These are phyloP conservation scores for Pomacea canaliculata DNA, from an alignment of 2,888 invertebrate genomes.

Conservation along the genomic window DNA sequence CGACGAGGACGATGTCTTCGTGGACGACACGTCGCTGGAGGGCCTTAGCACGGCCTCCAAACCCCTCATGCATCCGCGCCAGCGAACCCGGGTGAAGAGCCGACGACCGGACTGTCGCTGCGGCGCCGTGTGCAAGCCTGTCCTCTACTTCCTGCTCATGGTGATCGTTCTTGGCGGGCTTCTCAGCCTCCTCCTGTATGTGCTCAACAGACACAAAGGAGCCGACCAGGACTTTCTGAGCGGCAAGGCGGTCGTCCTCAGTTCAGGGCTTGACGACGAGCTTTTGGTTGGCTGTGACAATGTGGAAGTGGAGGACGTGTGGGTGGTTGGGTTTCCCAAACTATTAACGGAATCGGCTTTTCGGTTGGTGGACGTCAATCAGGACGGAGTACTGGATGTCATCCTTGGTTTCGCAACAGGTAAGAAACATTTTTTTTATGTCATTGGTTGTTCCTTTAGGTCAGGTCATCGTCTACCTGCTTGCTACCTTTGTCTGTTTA, in stretches of 20 bases:
- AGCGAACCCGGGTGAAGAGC: slow-evolving; percentile 50
- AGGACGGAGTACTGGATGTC: slow-evolving; percentile 80
- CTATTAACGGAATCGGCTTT: slow-evolving; percentile 82
- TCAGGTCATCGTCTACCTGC: background rate
- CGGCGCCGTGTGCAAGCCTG: slow-evolving; percentile 49
- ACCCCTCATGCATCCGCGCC: slow-evolving; percentile 59
- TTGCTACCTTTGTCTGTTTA: no score
- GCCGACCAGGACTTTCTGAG: slow-evolving; percentile 7
- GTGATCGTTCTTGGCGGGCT: slow-evolving; percentile 50
- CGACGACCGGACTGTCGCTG: slow-evolving; percentile 47
- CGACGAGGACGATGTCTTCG: slow-evolving; percentile 57
- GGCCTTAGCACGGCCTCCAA: slow-evolving; percentile 45
- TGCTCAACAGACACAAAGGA: slow-evolving; percentile 47
- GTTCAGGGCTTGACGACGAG: slow-evolving; percentile 17
- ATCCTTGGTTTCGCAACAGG: slow-evolving; percentile 85
- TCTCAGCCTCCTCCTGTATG: slow-evolving; percentile 54
- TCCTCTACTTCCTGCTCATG: slow-evolving; percentile 51
- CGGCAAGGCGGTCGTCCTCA: background rate
- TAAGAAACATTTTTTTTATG: slow-evolving; percentile 52
- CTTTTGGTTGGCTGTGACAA: slow-evolving; percentile 76
- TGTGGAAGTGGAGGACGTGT: slow-evolving; percentile 75
- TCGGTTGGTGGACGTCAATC: slow-evolving; percentile 79
- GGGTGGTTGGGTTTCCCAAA: slow-evolving; percentile 79
- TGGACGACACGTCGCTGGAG: slow-evolving; percentile 50
- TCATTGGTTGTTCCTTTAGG: background rate